These are phyloP conservation scores for Pipistrellus kuhlii DNA, from an alignment of 2,797 vertebrate genomes.

Conservation along the genomic window DNA sequence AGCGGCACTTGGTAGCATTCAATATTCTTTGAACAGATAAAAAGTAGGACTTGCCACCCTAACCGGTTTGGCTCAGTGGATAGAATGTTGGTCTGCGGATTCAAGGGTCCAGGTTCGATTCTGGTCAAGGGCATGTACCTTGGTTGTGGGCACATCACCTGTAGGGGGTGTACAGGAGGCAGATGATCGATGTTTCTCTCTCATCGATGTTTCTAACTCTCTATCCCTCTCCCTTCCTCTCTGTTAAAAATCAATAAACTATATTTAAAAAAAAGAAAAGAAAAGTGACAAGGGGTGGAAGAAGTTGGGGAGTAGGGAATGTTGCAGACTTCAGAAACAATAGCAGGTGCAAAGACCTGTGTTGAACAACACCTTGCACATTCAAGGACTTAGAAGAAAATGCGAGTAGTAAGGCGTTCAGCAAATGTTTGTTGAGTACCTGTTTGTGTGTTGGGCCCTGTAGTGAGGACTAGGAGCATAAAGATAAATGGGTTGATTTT, in stretches of 20 bases:
- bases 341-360: background rate
- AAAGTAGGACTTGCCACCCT: constrained; percentile 34
- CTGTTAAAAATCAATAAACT: too few relatives aligned
- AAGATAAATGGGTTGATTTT: constrained; percentile 23
- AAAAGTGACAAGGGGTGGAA: background rate
- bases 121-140: too few relatives aligned
- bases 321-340: background rate
- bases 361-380: background rate
- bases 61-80: too few relatives aligned
- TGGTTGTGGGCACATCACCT: too few relatives aligned
- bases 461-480: background rate
- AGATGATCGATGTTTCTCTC: too few relatives aligned
- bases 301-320: background rate
- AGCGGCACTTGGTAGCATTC: constrained; percentile 30
- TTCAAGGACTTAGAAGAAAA: background rate
- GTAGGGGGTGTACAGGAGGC: too few relatives aligned
- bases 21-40: constrained; percentile 32
- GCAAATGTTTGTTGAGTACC: background rate
- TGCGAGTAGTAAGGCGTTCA: background rate
- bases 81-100: too few relatives aligned
- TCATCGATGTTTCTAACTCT: too few relatives aligned
- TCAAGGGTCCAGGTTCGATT: too few relatives aligned
- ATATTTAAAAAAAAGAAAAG: too few relatives aligned
- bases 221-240: too few relatives aligned
- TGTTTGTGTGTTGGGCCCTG: background rate